Evolutionary conservation across 2,888 invertebrate species (phyloP), one percentile per base, ranked within the genome.

Genomic region (Dascillus cervinus): DNA sequence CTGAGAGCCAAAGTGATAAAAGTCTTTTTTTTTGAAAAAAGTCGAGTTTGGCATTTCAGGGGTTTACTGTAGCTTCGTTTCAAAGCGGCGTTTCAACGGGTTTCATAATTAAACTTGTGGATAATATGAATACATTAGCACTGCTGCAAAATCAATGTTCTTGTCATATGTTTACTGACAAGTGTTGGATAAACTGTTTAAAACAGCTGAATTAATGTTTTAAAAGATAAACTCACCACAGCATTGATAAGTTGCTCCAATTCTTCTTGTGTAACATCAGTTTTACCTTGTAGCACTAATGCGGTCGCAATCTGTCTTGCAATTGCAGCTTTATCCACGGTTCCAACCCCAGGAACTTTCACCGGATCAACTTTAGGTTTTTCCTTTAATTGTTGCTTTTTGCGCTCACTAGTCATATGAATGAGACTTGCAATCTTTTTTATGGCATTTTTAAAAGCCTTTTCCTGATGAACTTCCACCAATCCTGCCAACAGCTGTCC

Each of bases 261-360:
- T 53, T 89, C 86, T 28, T 75, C 79, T 29, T 83, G 79, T 3
- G 83, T 79, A 3, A 89, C 81, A 60, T 88, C 82, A 0, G 83
- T 82, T 58, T 82, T 79, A 24, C 88, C 88, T 60, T 87, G 84
- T 10, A 79, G 75, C 5, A 87, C 70, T 21, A 90, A 66, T 1
- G 84, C 83, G 13, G 78, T 79, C 0, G 89, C 86, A 60, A 89
- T 79, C 59, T 87, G 85, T 47, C 79, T 76, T 1, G 88, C 85
- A 43, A 89, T 82, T 29, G 83, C 76, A 13, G 79, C 77, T 48
- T 85, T 82, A 55, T 88, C 86, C 34, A 85, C 79, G 1, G 76
- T 72, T 11, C 84, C 85, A 13, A 64, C 72, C 14, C 81, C 81
- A 2, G 80, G 77, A 22, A 84, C 82, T 19, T 73, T 67, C 9